A percentile compares a stretch with the other conserved stretches of the same genome.
These are phyloP conservation scores for Pteronura brasiliensis DNA, from an alignment of 2,113 vertebrate species.

Conservation along the genomic window DNA sequence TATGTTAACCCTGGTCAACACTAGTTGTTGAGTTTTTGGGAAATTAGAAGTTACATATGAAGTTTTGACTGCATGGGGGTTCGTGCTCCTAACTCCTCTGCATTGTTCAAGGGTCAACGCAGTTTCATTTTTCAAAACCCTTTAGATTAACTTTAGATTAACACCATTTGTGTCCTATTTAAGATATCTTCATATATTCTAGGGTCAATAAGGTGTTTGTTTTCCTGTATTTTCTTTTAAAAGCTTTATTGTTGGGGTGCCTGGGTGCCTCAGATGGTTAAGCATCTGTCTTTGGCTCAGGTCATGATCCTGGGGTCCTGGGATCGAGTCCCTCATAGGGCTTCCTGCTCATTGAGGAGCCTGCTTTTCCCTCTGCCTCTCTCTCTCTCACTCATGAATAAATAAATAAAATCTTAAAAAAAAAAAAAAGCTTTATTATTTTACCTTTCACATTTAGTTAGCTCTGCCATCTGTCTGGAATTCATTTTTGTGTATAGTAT, in stretches of 20 bases:
- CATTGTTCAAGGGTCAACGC: not conserved
- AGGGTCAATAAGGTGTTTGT: not conserved
- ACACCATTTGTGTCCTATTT: not conserved
- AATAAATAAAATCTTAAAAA: too few species aligned
- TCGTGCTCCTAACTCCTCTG: not conserved
- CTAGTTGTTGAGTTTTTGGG: not conserved
- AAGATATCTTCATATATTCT: not conserved
- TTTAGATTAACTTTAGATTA: not conserved
- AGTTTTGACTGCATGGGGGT: not conserved
- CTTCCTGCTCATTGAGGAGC: too few species aligned
- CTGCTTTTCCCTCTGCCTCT: too few species aligned
- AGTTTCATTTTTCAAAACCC: not conserved
- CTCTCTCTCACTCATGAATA: too few species aligned
- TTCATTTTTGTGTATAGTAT: not conserved
- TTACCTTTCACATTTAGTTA: not conserved
- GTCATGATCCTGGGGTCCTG: too few species aligned
- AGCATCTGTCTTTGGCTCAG: too few species aligned
- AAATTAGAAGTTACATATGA: not conserved
- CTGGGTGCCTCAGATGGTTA: too few species aligned
- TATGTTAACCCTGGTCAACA: not conserved
- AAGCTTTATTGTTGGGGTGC: not conserved
- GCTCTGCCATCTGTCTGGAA: not conserved
- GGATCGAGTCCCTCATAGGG: too few species aligned
- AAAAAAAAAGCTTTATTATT: not conserved
- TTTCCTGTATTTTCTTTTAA: not conserved